These are phyloP conservation scores for Perodicticus potto DNA, from an alignment of 2,797 vertebrate species.

Conservation along the genomic window DNA sequence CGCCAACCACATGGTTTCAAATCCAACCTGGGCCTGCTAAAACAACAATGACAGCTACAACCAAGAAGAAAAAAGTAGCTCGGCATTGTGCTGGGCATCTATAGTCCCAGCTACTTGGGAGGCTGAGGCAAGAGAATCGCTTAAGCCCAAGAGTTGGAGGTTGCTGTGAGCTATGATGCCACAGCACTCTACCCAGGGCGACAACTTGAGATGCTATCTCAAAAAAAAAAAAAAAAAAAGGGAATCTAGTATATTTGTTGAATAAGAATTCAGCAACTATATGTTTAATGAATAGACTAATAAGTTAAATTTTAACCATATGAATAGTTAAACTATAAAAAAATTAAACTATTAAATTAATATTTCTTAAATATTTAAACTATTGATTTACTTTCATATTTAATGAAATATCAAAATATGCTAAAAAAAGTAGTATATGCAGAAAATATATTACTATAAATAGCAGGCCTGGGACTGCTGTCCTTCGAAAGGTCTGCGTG, in stretches of 20 bases:
- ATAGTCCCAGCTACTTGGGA: too few species aligned
- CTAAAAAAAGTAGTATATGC: not conserved
- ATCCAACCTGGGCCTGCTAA: too few species aligned
- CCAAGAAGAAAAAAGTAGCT: too few species aligned
- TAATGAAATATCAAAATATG: slow-evolving; percentile 9
- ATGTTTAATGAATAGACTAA: slow-evolving; percentile 4
- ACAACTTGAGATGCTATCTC: too few species aligned
- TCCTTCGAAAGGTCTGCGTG: not conserved
- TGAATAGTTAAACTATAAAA: not conserved
- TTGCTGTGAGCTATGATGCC: too few species aligned
- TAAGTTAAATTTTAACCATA: not conserved
- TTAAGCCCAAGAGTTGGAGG: too few species aligned
- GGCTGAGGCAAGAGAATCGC: too few species aligned
- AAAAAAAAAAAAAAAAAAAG: too few species aligned
- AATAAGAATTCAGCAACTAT: slow-evolving; percentile 12
- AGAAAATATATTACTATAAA: not conserved
- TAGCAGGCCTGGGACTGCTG: not conserved
- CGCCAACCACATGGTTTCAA: too few species aligned
- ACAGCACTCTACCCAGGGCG: too few species aligned
- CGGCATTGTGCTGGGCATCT: too few species aligned
- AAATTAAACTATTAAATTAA: not conserved
- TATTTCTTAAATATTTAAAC: slow-evolving; percentile 27
- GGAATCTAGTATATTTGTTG: not conserved
- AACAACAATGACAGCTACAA: too few species aligned
- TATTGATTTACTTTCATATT: not conserved